A percentile compares a stretch with the other conserved stretches of the same genome.
These are phyloP conservation scores for Champsocephalus gunnari DNA, from an alignment of 2,797 vertebrate species.

Conservation along the genomic window DNA sequence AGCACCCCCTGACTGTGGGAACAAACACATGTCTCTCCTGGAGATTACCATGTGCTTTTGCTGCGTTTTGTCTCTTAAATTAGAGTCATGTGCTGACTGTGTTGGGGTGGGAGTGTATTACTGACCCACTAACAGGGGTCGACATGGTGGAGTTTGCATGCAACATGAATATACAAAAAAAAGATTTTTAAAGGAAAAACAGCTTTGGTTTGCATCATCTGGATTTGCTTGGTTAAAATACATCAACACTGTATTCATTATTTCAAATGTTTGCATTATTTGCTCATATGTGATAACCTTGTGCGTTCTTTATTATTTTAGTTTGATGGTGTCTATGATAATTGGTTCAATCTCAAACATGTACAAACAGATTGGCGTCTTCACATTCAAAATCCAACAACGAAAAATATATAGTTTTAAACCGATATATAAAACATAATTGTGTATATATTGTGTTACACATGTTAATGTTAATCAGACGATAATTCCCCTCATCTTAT, in stretches of 20 bases:
- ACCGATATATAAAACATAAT: no score
- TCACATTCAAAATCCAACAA: no score
- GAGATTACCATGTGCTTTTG: conserved; percentile 55
- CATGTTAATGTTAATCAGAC: no score
- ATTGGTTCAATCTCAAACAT: no score
- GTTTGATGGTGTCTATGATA: no score
- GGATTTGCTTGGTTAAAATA: background rate
- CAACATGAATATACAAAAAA: background rate
- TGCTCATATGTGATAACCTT: no score
- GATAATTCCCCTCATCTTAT: no score
- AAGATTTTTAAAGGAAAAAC: background rate
- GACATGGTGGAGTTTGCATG: background rate
- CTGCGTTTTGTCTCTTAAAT: conserved; percentile 42
- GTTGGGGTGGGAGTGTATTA: conserved; percentile 21
- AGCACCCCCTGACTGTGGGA: conserved; percentile 57
- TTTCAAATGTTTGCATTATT: background rate
- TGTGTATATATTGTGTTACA: no score
- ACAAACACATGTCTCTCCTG: conserved; percentile 53
- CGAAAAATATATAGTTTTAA: no score
- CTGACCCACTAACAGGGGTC: background rate
- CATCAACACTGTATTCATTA: no score
- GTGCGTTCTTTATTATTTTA: no score
- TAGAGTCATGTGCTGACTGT: conserved; percentile 8
- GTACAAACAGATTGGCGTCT: no score
- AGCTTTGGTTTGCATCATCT: background rate